Evolutionary conservation across 1,140 invertebrate genomes (phyloP), one percentile per base, ranked within the genome.

Genomic region (silkworm (Bombyx mori)): DNA sequence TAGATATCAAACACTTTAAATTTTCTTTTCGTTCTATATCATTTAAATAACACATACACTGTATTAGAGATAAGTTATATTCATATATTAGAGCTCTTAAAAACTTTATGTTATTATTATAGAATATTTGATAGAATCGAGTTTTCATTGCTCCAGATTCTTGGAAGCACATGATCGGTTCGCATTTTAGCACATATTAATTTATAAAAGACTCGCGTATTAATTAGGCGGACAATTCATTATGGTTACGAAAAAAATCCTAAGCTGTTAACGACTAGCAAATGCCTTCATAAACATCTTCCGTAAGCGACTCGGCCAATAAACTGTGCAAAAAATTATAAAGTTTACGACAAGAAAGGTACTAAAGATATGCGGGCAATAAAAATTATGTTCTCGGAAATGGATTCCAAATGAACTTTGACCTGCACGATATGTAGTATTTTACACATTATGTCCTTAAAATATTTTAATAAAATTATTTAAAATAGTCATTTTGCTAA

Each of bases 291-390:
- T 63, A 62, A 67, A 68, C 64, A 64, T 61, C 60, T 57, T 61
- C 57, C 71, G 59, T 59, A 56, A 46, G 35, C 51, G 58, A 70
- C 66, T 73, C 71, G 63, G 59, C 62, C 62, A 77, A 75, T 72
- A 63, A 67, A 71, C 53, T 68, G 65, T 58, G 70, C 67, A 71
- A 74, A 76, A 18, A 69, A 68, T 73, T 58, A 75, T 73, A 65
- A 71, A 63, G 50, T 72, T 75, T 70, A 71, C 71, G 60, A 66
- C 63, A 44, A 47, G 26, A 59, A 35, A 35, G 51, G n/a, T 10
- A 42, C 6, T 42, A 10, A 52, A 52, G 65, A 48, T 66, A 48
- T 55, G 42, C 8, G 7, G n/a, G 26, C n/a, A 42, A 42, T 52
- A 52, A 49, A 49, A 7, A 7, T 49, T 2, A 49, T 49, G 22